Evolutionary conservation across 2,888 invertebrate species (phyloP).

Genomic region (Sphaerophoria rueppellii): DNA sequence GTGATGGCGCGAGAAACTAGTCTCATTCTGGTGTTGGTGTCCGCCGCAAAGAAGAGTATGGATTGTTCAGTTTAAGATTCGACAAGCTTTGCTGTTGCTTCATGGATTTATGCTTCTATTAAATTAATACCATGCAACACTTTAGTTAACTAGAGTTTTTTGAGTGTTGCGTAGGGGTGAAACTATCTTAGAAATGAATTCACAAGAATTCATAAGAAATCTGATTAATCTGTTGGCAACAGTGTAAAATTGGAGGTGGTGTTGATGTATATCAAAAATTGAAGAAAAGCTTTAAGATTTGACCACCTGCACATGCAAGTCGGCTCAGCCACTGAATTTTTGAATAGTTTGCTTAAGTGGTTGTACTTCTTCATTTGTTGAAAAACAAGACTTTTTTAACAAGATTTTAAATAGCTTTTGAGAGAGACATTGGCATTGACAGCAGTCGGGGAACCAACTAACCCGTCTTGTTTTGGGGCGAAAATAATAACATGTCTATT

Average conservation of each 20-base stretch:
- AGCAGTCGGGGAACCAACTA: background rate
- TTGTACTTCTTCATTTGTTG: background rate
- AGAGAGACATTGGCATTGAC: slow-evolving; percentile 11
- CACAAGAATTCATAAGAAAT: background rate
- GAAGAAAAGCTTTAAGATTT: too few relatives aligned
- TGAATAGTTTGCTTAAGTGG: too few relatives aligned
- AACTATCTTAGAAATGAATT: slow-evolving; percentile 12
- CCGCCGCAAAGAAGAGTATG: background rate
- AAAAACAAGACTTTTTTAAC: slow-evolving; percentile 10
- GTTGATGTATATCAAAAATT: too few relatives aligned
- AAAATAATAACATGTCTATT: slow-evolving; percentile 39
- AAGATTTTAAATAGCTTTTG: background rate
- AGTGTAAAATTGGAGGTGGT: too few relatives aligned
- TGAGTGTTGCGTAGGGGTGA: slow-evolving; percentile 20
- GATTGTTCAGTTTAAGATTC: background rate
- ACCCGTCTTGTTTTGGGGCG: slow-evolving; percentile 44
- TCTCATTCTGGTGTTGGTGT: background rate
- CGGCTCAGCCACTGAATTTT: too few relatives aligned
- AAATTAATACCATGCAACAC: slow-evolving; percentile 2
- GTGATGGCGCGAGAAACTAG: slow-evolving; percentile 1
- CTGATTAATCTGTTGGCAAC: too few relatives aligned
- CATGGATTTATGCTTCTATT: background rate
- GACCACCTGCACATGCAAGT: too few relatives aligned
- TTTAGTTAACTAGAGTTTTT: background rate
- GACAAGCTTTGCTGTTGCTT: background rate